phyloP scores from a whole-genome alignment of 2,113 vertebrate genomes.

The Neogobius melanostomus region DNA sequence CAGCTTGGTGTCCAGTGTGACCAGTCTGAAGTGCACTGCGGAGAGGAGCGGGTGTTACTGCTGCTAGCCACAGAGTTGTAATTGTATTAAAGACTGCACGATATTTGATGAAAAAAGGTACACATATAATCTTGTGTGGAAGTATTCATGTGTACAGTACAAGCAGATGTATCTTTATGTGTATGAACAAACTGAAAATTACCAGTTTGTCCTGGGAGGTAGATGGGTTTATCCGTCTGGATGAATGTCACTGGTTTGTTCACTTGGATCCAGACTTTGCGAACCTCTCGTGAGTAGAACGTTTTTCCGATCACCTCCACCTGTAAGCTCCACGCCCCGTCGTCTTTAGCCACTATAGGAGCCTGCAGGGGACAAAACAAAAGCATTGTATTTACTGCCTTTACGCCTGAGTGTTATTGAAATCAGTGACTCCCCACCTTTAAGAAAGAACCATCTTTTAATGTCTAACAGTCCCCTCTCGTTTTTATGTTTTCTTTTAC shows the following conservation, averaged over 20 bases:
- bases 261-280: slow-evolving; percentile 57
- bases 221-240: slow-evolving; percentile 74
- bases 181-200: not conserved
- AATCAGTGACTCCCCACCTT: no score
- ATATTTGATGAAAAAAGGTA: not conserved
- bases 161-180: no score
- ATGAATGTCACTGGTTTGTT: slow-evolving; percentile 50
- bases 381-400: not conserved
- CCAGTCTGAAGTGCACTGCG: slow-evolving; percentile 64
- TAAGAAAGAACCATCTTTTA: no score
- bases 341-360: slow-evolving; percentile 36
- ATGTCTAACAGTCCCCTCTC: no score
- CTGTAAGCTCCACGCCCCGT: slow-evolving; percentile 36
- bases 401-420: no score
- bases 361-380: slow-evolving; percentile 37
- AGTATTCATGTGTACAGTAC: no score
- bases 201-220: slow-evolving; percentile 75
- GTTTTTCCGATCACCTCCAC: slow-evolving; percentile 57
- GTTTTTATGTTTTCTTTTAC: no score
- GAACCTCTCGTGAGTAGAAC: slow-evolving; percentile 56
- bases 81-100: not conserved
- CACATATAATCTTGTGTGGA: no score
- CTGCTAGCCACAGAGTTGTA: not conserved
- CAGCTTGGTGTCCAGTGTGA: slow-evolving; percentile 48
- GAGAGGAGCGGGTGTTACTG: not conserved